A percentile compares a stretch with the other conserved stretches of the same genome.
phyloP scores from a whole-genome alignment of 2,888 invertebrate species.

The Nomada ruficornis region DNA sequence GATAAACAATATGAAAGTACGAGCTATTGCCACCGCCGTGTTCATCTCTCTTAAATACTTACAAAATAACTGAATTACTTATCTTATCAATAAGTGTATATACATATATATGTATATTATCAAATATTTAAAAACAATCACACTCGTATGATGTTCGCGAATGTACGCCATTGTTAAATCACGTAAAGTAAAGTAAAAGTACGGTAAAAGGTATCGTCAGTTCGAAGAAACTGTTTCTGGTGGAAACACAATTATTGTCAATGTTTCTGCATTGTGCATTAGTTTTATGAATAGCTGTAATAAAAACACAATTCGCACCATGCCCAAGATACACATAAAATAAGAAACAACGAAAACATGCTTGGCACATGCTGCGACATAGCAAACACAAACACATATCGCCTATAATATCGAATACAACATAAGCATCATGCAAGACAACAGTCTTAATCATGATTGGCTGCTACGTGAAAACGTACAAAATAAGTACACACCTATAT shows the following conservation, averaged over 20 bases:
- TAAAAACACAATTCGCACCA: constrained; percentile 45
- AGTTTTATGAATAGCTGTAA: constrained; percentile 27
- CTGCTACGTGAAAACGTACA: constrained; percentile 41
- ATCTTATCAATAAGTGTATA: not conserved
- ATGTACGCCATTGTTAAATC: not conserved
- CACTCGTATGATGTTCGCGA: not conserved
- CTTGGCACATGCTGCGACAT: constrained; percentile 65
- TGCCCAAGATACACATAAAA: constrained; percentile 56
- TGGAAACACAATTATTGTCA: constrained; percentile 7
- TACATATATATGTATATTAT: not conserved
- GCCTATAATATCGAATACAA: constrained; percentile 44
- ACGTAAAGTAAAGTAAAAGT: not conserved
- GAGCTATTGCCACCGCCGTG: not conserved
- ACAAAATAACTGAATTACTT: not conserved
- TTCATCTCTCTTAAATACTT: not conserved
- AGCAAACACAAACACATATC: constrained; percentile 45
- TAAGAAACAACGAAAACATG: constrained; percentile 53
- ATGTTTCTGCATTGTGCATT: constrained; percentile 17
- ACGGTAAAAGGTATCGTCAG: not conserved
- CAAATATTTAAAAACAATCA: not conserved
- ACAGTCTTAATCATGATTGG: constrained; percentile 69
- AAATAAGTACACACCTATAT: constrained; percentile 13
- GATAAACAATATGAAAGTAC: not conserved
- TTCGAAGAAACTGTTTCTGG: constrained; percentile 7
- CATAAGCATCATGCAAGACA: constrained; percentile 76